A percentile compares a stretch with the other conserved stretches of the same genome.
These are phyloP conservation scores for Ardeotis arabs DNA, from an alignment of 2,113 vertebrate species.

Conservation along the genomic window DNA sequence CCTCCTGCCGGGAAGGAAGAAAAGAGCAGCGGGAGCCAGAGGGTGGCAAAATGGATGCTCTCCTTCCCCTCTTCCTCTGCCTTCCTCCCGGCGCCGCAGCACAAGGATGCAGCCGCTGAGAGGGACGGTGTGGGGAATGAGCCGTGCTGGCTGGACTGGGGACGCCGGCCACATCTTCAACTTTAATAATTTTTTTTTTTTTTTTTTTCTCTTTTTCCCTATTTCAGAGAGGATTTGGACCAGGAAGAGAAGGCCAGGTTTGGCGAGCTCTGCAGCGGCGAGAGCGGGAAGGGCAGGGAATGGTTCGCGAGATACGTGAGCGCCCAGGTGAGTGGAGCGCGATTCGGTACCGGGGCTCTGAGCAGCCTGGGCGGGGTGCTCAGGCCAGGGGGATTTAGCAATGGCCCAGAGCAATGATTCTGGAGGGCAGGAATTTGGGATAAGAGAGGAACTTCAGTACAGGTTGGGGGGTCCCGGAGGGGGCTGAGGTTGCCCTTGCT, in stretches of 20 bases:
- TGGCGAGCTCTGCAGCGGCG: constrained; percentile 89
- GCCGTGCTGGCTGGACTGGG: accelerated
- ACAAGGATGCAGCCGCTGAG: accelerated
- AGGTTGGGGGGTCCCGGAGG: accelerated
- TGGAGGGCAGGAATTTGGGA: background rate
- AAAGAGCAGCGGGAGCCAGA: background rate
- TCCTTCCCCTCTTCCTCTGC: background rate
- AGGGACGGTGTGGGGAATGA: background rate
- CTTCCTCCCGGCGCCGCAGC: background rate
- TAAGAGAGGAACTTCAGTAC: background rate
- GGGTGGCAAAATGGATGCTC: background rate
- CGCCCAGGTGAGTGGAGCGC: constrained; percentile 82
- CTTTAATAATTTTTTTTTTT: background rate
- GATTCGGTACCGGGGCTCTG: background rate
- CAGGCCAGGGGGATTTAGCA: background rate
- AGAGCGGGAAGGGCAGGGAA: constrained; percentile 90
- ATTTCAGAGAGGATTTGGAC: constrained; percentile 88
- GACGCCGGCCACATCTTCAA: background rate
- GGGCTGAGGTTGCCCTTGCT: background rate
- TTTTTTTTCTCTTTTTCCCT: background rate
- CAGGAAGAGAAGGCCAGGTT: constrained; percentile 95
- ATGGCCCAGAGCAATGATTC: background rate
- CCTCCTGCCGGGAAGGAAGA: background rate
- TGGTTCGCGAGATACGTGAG: constrained; percentile 95
- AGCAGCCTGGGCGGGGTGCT: background rate